A percentile compares a stretch with the other conserved stretches of the same genome.
Conservation (phyloP, 1,140 invertebrate genomes). For the Schlechtendalia chinensis region DNA sequence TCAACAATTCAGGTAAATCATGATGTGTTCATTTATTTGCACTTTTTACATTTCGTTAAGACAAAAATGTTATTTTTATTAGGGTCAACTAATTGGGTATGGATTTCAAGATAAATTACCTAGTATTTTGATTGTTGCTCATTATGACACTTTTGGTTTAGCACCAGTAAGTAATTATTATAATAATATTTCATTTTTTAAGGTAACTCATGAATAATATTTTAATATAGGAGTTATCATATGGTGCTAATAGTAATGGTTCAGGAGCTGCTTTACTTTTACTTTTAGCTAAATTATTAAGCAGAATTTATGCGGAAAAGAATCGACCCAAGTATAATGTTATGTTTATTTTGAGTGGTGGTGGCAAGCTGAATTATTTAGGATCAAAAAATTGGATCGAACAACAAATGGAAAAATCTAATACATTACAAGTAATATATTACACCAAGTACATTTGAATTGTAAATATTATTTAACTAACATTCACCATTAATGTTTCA, state of each 20-base stretch:
- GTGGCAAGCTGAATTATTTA: conserved; percentile 93
- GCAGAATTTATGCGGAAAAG: conserved; percentile 81
- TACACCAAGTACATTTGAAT: background rate
- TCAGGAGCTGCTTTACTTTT: conserved; percentile 87
- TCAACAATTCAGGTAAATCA: conserved; percentile 64
- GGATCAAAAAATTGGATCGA: conserved; percentile 96
- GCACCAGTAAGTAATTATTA: conserved; percentile 72
- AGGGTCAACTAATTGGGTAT: conserved; percentile 81
- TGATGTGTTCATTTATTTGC: background rate
- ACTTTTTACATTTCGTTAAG: background rate
- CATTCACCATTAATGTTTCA: conserved; percentile 57
- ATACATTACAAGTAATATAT: conserved; percentile 44
- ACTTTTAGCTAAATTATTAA: conserved; percentile 86
- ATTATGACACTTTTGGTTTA: conserved; percentile 87
- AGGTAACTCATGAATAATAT: background rate
- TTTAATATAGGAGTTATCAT: conserved; percentile 70
- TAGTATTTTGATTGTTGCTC: conserved; percentile 84
- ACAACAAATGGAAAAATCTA: conserved; percentile 73
- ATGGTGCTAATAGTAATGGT: conserved; percentile 89
- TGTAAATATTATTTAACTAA: conserved; percentile 13
- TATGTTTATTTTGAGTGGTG: conserved; percentile 86
- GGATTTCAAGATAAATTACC: conserved; percentile 77
- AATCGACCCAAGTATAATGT: conserved; percentile 84
- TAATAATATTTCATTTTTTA: background rate
- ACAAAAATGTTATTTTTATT: conserved; percentile 57